A percentile compares a stretch with the other conserved stretches of the same genome.
phyloP scores from a whole-genome alignment of 2,888 invertebrate species.

The Spatulosminthurus flaviceps region DNA sequence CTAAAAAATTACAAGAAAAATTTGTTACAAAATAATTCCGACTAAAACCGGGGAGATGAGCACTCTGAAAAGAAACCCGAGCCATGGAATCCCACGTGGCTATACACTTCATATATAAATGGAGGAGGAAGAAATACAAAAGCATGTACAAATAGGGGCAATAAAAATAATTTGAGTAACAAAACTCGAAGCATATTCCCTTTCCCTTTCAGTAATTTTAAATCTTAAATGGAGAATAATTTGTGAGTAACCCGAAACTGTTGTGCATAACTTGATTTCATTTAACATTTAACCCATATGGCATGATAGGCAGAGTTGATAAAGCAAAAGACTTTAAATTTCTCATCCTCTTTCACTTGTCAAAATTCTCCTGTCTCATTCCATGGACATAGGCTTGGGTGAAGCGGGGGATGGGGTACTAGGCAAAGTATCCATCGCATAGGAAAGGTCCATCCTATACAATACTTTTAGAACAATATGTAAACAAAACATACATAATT shows the following conservation, averaged over 20 bases:
- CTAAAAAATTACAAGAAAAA: too few species aligned
- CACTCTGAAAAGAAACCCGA: not conserved
- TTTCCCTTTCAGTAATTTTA: too few species aligned
- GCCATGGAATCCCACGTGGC: not conserved
- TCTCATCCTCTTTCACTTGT: slow-evolving; percentile 2
- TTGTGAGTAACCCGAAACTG: slow-evolving; percentile 2
- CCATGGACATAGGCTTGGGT: not conserved
- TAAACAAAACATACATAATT: too few species aligned
- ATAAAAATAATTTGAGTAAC: slow-evolving; percentile 3
- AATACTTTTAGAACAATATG: not conserved
- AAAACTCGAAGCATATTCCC: not conserved
- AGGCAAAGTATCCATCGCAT: not conserved
- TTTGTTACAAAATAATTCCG: too few species aligned
- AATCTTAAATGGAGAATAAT: slow-evolving; percentile 4
- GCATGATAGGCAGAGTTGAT: slow-evolving; percentile 5
- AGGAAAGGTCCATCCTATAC: not conserved
- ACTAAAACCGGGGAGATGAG: too few species aligned
- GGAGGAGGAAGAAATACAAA: not conserved
- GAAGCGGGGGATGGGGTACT: not conserved
- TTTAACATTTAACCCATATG: slow-evolving; percentile 18
- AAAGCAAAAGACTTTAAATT: slow-evolving; percentile 18
- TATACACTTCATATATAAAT: not conserved
- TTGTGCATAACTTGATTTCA: not conserved
- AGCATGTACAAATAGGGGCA: not conserved
- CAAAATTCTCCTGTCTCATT: slow-evolving; percentile 7